Evolutionary conservation across 2,113 vertebrate genomes (phyloP).

Genomic region (Otus sunia): DNA sequence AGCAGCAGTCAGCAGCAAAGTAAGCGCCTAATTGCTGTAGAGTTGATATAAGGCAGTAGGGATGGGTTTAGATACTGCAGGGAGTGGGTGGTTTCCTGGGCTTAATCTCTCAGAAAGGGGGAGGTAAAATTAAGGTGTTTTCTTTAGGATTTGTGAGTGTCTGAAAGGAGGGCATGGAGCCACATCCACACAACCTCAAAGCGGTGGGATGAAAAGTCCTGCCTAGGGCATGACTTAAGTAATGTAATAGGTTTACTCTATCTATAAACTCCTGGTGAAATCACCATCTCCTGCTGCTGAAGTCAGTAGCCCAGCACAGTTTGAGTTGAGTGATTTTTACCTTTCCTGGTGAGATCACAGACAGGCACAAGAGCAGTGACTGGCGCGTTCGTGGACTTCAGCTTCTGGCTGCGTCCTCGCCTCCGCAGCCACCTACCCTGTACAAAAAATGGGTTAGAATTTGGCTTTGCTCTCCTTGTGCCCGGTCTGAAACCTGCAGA

Average conservation of each 20-base stretch:
- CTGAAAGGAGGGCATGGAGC: not conserved
- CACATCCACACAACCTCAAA: rapidly evolving
- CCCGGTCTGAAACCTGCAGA: rapidly evolving
- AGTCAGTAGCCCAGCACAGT: not conserved
- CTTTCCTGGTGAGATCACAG: rapidly evolving
- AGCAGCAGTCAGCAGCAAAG: not conserved
- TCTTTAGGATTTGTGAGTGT: not conserved
- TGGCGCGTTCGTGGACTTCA: rapidly evolving
- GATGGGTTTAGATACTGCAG: not conserved
- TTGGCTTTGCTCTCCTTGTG: rapidly evolving
- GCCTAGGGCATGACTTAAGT: no score
- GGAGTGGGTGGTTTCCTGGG: not conserved
- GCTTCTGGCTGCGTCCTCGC: not conserved
- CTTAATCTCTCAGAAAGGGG: not conserved
- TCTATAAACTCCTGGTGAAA: rapidly evolving
- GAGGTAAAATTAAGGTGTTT: not conserved
- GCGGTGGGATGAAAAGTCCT: not conserved
- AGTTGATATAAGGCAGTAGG: not conserved
- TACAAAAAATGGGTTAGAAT: not conserved
- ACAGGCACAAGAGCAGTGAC: rapidly evolving
- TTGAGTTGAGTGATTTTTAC: not conserved
- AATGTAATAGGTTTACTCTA: not conserved
- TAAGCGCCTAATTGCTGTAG: not conserved
- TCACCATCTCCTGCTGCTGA: rapidly evolving
- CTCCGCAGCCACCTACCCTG: rapidly evolving